Evolutionary conservation across 2,113 vertebrate genomes (phyloP), one percentile per base, ranked within the genome.

Genomic region (Caloenas nicobarica): DNA sequence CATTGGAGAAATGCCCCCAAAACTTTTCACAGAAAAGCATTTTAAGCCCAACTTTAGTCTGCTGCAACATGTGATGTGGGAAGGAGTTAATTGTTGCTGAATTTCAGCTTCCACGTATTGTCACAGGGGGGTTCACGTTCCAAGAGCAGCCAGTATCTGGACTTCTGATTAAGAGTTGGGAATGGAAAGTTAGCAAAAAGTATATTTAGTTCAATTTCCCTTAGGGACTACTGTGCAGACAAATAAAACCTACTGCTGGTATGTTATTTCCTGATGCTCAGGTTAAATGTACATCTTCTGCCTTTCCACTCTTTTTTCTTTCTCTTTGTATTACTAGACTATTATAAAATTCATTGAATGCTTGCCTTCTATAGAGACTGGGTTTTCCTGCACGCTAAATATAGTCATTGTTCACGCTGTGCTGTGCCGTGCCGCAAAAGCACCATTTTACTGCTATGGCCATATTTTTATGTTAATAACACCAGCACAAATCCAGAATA

Each of bases 201-300:
- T 38, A 7, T 72, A 80, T 65, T 90, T 76, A 38, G 54, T 69
- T 80, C 80, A n/a, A 21, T 80, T 91, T 54, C 71, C 85, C 50
- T 79, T 36, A 50, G 38, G 83, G 61, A 79, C 50, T 89, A 73
- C 48, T 56, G 57, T 70, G 69, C 62, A 82, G 72, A 79, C 48
- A 92, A 86, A 90, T 84, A 91, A 91, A 95, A 91, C 66, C 61
- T 81, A 26, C 54, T 58, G 65, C 80, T 77, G 76, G 54, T 25
- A 58, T 36, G 33, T 69, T 90, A 68, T 83, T 95, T 93, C 93
- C 86, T 82, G 66, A 54, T 76, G 64, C 62, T 90, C 40, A 48
- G 22, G 46, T 66, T 88, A 74, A 93, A 73, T 10, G 24, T 60
- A 34, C 65, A 44, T 62, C 57, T 85, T 87, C n/a, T 70, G 11